Evolutionary conservation across 2,888 invertebrate genomes (phyloP).

Genomic region (Lithophane semibrunnea): DNA sequence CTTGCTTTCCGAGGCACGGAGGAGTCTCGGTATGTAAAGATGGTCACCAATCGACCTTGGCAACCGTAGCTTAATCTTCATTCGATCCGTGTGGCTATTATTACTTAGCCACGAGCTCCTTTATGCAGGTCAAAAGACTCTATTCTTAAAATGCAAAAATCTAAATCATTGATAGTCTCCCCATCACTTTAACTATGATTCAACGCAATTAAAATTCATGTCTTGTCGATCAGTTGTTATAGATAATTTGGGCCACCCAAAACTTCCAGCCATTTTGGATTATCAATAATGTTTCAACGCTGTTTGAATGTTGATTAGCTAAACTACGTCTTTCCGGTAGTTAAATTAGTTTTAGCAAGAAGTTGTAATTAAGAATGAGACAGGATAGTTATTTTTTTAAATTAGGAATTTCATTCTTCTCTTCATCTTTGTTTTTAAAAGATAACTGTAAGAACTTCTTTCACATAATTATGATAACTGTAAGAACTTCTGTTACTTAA

Average conservation of each 20-base stretch:
- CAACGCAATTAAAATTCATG: conserved; percentile 53
- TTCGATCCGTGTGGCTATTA: too few relatives aligned
- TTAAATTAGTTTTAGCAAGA: conserved; percentile 42
- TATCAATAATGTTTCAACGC: conserved; percentile 56
- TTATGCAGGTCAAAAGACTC: not conserved
- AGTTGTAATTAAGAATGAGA: conserved; percentile 36
- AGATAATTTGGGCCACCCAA: conserved; percentile 65
- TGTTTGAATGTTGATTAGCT: conserved; percentile 54
- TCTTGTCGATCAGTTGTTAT: conserved; percentile 47
- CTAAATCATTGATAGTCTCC: conserved; percentile 17
- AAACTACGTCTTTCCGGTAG: conserved; percentile 43
- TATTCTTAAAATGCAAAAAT: not conserved
- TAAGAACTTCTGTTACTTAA: too few relatives aligned
- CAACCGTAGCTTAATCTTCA: too few relatives aligned
- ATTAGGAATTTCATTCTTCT: too few relatives aligned
- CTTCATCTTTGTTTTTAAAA: too few relatives aligned
- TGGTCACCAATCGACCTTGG: too few relatives aligned
- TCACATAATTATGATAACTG: too few relatives aligned
- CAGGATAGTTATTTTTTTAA: not conserved
- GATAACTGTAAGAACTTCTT: too few relatives aligned
- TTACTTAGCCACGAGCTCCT: too few relatives aligned
- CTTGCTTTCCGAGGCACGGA: too few relatives aligned
- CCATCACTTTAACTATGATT: not conserved
- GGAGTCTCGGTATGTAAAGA: too few relatives aligned
- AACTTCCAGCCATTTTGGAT: conserved; percentile 58